Evolutionary conservation across 2,888 invertebrate species (phyloP), one percentile per base, ranked within the genome.

Genomic region (Tipula confusa): DNA sequence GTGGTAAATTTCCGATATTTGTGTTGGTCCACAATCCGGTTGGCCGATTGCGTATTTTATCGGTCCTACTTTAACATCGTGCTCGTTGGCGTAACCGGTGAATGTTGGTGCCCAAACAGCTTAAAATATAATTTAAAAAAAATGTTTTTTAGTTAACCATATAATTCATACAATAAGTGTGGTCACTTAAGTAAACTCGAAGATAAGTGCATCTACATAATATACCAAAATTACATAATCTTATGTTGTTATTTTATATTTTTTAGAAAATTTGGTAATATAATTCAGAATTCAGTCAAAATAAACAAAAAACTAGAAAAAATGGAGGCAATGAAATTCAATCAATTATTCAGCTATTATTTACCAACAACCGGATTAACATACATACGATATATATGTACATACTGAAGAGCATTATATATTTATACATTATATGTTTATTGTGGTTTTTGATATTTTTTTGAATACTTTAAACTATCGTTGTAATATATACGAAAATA

Each of bases 1-100:
- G 87, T 93, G 92, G 88, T 92, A 93, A 86, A 95, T 93, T 24
- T 93, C 90, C 91, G 94, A 93, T 87, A 91, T 91, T 89, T 94
- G 93, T 86, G 93, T 93, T 79, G 92, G 92, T 83, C 93, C 93
- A 89, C 95, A 95, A 86, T 93, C 92, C 0, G 95, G 95, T 85
- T 91, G 87, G 18, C 95, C 95, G 85, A 91, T 91, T 13, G 92
- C 90, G 88, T 92, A 92, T 86, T 91, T 92, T 86, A 88, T 92
- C 85, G 91, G 90, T 86, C 91, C 90, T 2, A 93, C 90, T 87
- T 91, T 90, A 64, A 90, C 88, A 86, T 91, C 91, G 85, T 90
- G 88, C 85, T 91, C 90, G 29, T 94, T 93, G 87, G 92, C 91
- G 87, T 93, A 93, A 86, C 91, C 92, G 85, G 92, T 93, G 87